Conservation (phyloP, 1,140 invertebrate species). For the Ceratosolen solmsi region DNA sequence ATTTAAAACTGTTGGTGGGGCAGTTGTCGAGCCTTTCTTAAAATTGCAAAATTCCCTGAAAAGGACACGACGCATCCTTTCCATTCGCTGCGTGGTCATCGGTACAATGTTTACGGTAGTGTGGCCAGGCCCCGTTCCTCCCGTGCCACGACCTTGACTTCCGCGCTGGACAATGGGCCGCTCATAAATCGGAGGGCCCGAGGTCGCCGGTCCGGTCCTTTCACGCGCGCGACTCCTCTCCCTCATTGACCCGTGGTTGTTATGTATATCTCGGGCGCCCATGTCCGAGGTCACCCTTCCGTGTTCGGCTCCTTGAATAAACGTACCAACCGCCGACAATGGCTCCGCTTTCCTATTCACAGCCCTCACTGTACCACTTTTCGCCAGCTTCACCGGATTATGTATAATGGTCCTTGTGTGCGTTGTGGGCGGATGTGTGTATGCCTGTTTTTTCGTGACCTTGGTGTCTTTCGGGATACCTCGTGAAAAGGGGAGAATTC, state of each 20-base stretch:
- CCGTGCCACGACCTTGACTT: conserved; percentile 58
- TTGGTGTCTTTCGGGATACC: conserved; percentile 15
- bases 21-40: background rate
- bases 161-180: conserved; percentile 56
- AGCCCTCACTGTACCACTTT: background rate
- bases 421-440: background rate
- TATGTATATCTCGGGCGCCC: conserved; percentile 32
- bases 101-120: conserved; percentile 56
- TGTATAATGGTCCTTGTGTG: conserved; percentile 24
- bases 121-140: conserved; percentile 37
- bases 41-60: conserved; percentile 30
- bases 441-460: background rate
- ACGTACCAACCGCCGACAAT: conserved; percentile 2
- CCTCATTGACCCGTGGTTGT: conserved; percentile 29
- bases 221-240: conserved; percentile 48
- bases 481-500: conserved; percentile 2
- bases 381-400: conserved; percentile 9
- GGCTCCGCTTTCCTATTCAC: conserved; percentile 27
- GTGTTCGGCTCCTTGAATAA: no score
- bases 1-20: background rate
- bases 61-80: background rate
- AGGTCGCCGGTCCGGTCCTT: conserved; percentile 53
- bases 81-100: background rate
- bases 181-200: conserved; percentile 60
- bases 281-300: conserved; percentile 32